A percentile compares a stretch with the other conserved stretches of the same genome.
Evolutionary conservation across 2,888 invertebrate genomes (phyloP).

Genomic region (Chrysolina americana): DNA sequence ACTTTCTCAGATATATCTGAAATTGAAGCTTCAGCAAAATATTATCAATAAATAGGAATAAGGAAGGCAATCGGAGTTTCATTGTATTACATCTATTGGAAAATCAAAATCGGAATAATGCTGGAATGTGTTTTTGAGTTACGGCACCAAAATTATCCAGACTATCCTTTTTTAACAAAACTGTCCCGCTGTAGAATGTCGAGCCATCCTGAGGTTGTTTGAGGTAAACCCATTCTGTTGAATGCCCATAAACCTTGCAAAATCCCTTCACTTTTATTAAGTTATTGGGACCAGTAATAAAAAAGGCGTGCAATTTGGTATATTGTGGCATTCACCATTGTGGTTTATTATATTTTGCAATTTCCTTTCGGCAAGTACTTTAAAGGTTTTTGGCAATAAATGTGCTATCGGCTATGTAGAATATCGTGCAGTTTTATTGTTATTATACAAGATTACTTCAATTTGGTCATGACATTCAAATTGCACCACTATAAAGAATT

Average conservation of each 20-base stretch:
- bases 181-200: background rate
- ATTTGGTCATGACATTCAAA: background rate
- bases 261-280: constrained; percentile 35
- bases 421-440: constrained; percentile 16
- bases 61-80: too few relatives aligned
- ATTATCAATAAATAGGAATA: too few relatives aligned
- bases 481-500: background rate
- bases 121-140: too few relatives aligned
- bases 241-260: constrained; percentile 26
- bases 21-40: too few relatives aligned
- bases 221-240: constrained; percentile 9
- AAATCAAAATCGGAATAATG: too few relatives aligned
- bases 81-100: too few relatives aligned
- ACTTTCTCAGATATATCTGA: too few relatives aligned
- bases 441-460: constrained; percentile 11
- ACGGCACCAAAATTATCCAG: too few relatives aligned
- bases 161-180: background rate
- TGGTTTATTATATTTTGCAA: constrained; percentile 39
- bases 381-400: constrained; percentile 27
- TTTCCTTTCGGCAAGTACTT: constrained; percentile 27
- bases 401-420: background rate
- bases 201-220: background rate
- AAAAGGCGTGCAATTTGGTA: constrained; percentile 24
- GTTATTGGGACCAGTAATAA: constrained; percentile 32
- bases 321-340: constrained; percentile 37